Evolutionary conservation across 2,797 vertebrate genomes (phyloP), one percentile per base, ranked within the genome.

Genomic region (Antrozous pallidus): DNA sequence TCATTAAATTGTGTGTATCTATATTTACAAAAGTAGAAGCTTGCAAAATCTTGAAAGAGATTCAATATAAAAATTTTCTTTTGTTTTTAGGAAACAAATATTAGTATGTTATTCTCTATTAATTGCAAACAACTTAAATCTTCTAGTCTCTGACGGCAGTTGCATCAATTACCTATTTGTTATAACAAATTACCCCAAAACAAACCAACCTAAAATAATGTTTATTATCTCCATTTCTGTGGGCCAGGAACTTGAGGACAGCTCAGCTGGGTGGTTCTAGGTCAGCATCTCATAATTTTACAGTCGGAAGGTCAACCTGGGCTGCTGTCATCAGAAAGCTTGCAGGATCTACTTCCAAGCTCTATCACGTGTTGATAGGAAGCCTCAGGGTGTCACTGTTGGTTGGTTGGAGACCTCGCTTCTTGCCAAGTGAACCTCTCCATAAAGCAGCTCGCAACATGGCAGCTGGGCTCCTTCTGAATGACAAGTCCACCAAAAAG

Each of bases 31-130:
- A 74, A 89, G 47, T 61, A 33, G 31, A 51, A 87, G 7, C 28
- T 81, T 90, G 26, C 26, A 94, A 77, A 91, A 80, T 84, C 77
- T 89, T 90, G 69, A 90, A 86, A 65, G 17, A 58, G 20, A 92
- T 5, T 56, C 2, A 70, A 74, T 78, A 67, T 91, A 49, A 69
- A 70, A 88, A 54, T 71, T 63, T 83, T 61, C 31, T 88, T 81
- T 87, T 51, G 7, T 81, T 5, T 42, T 77, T 74, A 77, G 77
- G 26, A 90, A 74, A 79, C 49, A 20, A 51, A 38, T 88, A 70
- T 65, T 82, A 69, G 22, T 58, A 33, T 71, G 28, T 78, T 38
- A 65, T 65, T 92, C 9, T 84, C 38, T 87, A 70, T 40, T 88
- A 75, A 75, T 88, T 85, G 26, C 10, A 85, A 31, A 85, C 63